phyloP scores from a whole-genome alignment of 2,888 invertebrate genomes.

The Onthophagus sagittarius region DNA sequence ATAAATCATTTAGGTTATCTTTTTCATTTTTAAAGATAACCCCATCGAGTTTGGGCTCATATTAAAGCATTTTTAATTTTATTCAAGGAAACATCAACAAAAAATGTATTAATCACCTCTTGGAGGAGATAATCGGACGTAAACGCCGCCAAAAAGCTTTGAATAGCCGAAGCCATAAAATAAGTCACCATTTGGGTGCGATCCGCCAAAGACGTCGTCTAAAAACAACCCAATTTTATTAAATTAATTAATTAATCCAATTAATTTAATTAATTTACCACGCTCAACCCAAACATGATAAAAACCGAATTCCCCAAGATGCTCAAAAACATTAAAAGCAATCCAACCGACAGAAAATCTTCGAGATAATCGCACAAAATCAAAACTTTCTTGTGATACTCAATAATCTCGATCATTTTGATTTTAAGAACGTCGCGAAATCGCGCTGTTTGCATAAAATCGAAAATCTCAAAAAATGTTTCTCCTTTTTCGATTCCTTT shows the following conservation, averaged over 20 bases:
- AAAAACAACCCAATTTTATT: neutral
- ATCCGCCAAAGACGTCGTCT: neutral
- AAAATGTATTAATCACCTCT: neutral
- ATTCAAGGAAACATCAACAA: no score
- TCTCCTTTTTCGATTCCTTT: neutral
- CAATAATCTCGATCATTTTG: conserved; percentile 21
- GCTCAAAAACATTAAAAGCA: neutral
- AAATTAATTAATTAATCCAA: no score
- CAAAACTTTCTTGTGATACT: conserved; percentile 41
- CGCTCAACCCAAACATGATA: neutral
- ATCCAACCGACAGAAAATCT: conserved; percentile 34
- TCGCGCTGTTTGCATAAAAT: neutral
- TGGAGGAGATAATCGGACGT: neutral
- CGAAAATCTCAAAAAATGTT: neutral
- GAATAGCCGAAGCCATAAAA: neutral
- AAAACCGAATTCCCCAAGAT: neutral
- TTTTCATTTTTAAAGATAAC: no score
- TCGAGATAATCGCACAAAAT: conserved; percentile 38
- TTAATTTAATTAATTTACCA: neutral
- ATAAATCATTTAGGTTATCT: no score
- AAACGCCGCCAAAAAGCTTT: neutral
- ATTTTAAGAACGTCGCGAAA: neutral
- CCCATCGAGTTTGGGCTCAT: no score
- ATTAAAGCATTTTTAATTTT: no score
- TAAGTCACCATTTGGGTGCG: neutral